Conservation (phyloP, 2,113 vertebrate species). For the Electrona antarctica region DNA sequence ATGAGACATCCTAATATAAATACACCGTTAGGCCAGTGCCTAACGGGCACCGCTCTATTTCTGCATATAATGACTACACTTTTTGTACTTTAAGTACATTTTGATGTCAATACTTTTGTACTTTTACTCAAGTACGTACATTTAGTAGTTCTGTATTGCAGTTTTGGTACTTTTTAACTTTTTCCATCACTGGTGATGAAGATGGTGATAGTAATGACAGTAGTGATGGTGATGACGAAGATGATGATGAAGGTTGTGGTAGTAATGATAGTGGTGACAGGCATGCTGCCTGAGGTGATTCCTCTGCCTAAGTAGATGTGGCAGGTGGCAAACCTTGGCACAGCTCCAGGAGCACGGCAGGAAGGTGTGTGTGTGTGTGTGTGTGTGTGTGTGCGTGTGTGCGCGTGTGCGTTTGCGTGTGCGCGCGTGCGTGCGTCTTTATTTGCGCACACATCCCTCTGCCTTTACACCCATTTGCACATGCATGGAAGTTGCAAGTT, state of each 20-base stretch:
- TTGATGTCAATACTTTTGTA: too few species aligned
- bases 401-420: conserved; percentile 9
- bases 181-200: background rate
- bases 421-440: background rate
- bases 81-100: too few species aligned
- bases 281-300: conserved; percentile 24
- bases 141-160: too few species aligned
- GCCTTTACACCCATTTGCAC: background rate
- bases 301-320: conserved; percentile 50
- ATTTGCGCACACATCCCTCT: background rate
- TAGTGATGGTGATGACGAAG: background rate
- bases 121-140: too few species aligned
- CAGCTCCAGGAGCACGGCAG: conserved; percentile 41
- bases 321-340: conserved; percentile 66
- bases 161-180: too few species aligned
- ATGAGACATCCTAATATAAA: too few species aligned
- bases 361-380: conserved; percentile 32
- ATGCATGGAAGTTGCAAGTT: background rate
- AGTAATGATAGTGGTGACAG: background rate
- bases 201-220: background rate
- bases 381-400: conserved; percentile 17
- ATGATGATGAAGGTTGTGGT: conserved; percentile 8
- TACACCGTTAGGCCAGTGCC: too few species aligned
- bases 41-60: too few species aligned
- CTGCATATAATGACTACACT: too few species aligned